These are phyloP conservation scores for Pteronura brasiliensis DNA, from an alignment of 2,113 vertebrate species.

Conservation along the genomic window DNA sequence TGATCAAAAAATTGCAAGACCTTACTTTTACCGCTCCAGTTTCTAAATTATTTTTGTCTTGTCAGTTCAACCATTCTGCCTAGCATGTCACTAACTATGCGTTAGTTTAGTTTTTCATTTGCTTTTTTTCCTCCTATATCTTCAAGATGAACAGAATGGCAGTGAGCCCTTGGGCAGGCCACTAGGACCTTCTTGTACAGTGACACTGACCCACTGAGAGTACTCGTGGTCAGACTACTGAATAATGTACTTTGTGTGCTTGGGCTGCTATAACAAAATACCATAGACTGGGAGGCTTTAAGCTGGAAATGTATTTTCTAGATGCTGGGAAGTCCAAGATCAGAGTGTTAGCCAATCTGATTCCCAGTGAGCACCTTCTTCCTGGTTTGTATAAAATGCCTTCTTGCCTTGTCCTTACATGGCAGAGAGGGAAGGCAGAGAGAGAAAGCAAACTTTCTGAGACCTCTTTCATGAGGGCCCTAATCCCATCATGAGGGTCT, in stretches of 20 bases:
- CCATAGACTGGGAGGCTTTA: neutral
- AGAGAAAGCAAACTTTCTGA: neutral
- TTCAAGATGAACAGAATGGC: neutral
- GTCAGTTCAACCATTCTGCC: neutral
- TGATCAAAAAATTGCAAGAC: neutral
- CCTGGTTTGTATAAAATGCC: neutral
- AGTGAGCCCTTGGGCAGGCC: neutral
- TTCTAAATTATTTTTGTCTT: neutral
- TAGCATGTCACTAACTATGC: neutral
- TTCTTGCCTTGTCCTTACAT: neutral
- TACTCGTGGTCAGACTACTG: neutral
- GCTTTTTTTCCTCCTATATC: neutral
- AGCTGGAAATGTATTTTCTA: neutral
- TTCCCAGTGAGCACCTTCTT: neutral
- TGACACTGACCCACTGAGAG: neutral
- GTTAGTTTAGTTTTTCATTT: neutral
- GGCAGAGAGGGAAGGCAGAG: neutral
- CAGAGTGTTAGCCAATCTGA: neutral
- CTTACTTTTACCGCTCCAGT: neutral
- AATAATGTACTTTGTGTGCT: neutral
- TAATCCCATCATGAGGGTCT: neutral
- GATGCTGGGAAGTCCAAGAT: neutral
- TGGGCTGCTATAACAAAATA: neutral
- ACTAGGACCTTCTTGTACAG: neutral
- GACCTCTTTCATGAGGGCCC: neutral